phyloP scores from a whole-genome alignment of 92 coral and sea anemone species.

The Epizoanthus scotinus region DNA sequence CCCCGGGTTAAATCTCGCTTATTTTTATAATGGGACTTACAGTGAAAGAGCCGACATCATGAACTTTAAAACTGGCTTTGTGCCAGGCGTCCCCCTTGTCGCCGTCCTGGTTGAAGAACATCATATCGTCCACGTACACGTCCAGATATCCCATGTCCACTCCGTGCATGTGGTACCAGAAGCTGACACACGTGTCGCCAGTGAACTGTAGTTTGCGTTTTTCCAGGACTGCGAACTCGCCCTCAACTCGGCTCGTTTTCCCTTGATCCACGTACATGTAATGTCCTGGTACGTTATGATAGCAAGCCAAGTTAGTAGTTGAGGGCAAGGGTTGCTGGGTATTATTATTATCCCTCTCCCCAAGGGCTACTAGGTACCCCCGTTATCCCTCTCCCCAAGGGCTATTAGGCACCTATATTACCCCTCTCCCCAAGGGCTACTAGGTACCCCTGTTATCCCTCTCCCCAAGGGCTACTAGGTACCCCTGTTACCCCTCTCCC shows the following conservation, averaged over 20 bases:
- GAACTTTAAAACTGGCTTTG: slow-evolving; percentile 19
- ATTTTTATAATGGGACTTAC: slow-evolving; percentile 22
- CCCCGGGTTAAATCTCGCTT: no score
- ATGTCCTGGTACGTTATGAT: neutral
- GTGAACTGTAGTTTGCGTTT: neutral
- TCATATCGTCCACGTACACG: slow-evolving; percentile 12
- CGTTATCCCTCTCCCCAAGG: no score
- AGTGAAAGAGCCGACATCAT: neutral
- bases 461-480: no score
- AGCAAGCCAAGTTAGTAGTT: neutral
- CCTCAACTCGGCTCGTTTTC: neutral
- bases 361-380: neutral
- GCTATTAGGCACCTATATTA: no score
- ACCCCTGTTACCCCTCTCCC: no score
- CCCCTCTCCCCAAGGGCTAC: no score
- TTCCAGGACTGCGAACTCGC: slow-evolving; percentile 19
- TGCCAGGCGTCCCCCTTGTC: slow-evolving; percentile 30
- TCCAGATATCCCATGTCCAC: slow-evolving; percentile 27
- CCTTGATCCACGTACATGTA: slow-evolving; percentile 24
- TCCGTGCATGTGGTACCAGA: slow-evolving; percentile 44
- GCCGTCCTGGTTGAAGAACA: neutral
- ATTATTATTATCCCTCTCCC: neutral
- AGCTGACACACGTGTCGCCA: slow-evolving; percentile 19
- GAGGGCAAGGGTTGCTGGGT: no score
- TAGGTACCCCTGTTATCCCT: no score